Conservation (phyloP, 2,797 vertebrate genomes). For the Siniperca scherzeri region DNA sequence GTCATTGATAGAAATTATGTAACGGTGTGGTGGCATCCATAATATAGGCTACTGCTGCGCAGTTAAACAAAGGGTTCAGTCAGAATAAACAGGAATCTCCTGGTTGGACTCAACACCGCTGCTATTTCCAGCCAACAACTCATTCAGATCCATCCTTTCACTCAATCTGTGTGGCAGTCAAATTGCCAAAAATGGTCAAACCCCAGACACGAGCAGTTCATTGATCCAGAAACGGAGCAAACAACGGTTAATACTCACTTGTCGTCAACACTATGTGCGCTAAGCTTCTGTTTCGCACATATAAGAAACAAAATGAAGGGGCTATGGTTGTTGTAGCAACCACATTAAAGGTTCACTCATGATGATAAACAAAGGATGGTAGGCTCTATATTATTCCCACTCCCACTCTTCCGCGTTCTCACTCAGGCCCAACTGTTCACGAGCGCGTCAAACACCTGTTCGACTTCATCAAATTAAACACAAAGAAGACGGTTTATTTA, state of each 20-base stretch:
- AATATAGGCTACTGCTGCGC: conserved; percentile 57
- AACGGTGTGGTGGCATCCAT: conserved; percentile 67
- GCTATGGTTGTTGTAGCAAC: conserved; percentile 52
- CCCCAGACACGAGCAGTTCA: conserved; percentile 31
- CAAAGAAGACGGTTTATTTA: conserved; percentile 46
- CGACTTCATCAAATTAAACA: background rate
- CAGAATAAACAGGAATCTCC: conserved; percentile 14
- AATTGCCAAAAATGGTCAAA: conserved; percentile 76
- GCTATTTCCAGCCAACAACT: conserved; percentile 24
- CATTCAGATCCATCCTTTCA: conserved; percentile 39
- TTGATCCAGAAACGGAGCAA: conserved; percentile 33
- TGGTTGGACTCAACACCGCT: background rate
- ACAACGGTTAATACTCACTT: conserved; percentile 55
- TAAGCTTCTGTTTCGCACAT: background rate
- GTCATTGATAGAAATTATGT: conserved; percentile 72
- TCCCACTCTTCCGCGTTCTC: conserved; percentile 80
- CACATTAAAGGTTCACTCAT: conserved; percentile 56
- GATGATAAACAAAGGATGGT: conserved; percentile 84
- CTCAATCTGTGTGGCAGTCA: conserved; percentile 39
- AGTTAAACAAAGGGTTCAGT: conserved; percentile 42
- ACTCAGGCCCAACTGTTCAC: conserved; percentile 58
- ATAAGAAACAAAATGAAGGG: background rate
- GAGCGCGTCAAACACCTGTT: conserved; percentile 25
- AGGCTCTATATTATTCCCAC: conserved; percentile 63
- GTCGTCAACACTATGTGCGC: conserved; percentile 9